phyloP scores from a whole-genome alignment of 2,113 vertebrate species.

The Enhydra lutris region DNA sequence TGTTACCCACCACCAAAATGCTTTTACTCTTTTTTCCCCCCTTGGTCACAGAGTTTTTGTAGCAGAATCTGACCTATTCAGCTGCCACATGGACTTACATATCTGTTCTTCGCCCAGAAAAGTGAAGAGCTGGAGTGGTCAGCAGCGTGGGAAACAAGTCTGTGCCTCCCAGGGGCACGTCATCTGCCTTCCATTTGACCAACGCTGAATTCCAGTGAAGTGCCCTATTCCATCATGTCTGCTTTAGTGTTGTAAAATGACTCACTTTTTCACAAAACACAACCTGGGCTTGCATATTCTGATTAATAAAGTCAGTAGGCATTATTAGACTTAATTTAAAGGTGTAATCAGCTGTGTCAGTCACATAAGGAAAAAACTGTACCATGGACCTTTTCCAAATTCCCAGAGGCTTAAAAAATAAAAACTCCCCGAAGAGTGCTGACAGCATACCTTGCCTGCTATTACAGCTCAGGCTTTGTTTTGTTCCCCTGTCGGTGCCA shows the following conservation, averaged over 20 bases:
- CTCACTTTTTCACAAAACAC: conserved; percentile 18
- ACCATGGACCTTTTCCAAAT: conserved; percentile 72
- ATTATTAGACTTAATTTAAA: conserved; percentile 75
- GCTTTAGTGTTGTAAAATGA: neutral
- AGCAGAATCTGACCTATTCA: neutral
- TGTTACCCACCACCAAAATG: too few species aligned
- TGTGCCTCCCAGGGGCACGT: fast-evolving
- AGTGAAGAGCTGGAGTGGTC: neutral
- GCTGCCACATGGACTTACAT: neutral
- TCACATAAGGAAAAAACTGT: conserved; percentile 67
- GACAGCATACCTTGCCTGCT: conserved; percentile 68
- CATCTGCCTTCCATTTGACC: neutral
- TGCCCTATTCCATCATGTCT: neutral
- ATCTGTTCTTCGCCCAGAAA: neutral
- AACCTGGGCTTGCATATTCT: conserved; percentile 55
- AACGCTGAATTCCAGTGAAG: neutral
- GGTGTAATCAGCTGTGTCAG: conserved; percentile 72
- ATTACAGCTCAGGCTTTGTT: neutral
- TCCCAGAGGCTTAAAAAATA: conserved; percentile 71
- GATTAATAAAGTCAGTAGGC: conserved; percentile 34
- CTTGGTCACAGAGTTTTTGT: neutral
- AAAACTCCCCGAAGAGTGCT: conserved; percentile 46
- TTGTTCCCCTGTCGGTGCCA: conserved; percentile 51
- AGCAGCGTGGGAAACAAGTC: neutral
- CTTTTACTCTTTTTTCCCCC: neutral